These are phyloP conservation scores for Sarcophaga bullata DNA, from an alignment of 1,140 invertebrate genomes.

Conservation along the genomic window DNA sequence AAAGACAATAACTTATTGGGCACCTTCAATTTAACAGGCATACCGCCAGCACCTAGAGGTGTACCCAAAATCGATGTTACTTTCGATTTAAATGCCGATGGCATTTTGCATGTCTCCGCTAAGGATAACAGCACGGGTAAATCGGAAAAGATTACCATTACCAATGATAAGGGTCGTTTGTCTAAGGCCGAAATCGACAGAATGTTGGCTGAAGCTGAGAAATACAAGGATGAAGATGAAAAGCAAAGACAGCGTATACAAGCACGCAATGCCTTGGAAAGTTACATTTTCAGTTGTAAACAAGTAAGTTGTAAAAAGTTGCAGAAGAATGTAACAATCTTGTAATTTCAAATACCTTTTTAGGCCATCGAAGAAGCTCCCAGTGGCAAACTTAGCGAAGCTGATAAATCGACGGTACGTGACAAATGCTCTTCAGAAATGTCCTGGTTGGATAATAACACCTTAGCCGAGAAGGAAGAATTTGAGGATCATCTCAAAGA, in stretches of 20 bases:
- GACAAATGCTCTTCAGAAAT: slow-evolving; percentile 70
- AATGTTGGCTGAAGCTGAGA: slow-evolving; percentile 86
- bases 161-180: slow-evolving; percentile 92
- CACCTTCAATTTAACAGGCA: slow-evolving; percentile 79
- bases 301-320: slow-evolving; percentile 60
- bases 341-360: background rate
- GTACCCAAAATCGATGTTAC: slow-evolving; percentile 74
- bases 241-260: slow-evolving; percentile 73
- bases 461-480: slow-evolving; percentile 80
- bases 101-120: slow-evolving; percentile 83
- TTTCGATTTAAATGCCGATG: slow-evolving; percentile 84
- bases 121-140: slow-evolving; percentile 81
- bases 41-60: slow-evolving; percentile 75
- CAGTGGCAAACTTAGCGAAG: slow-evolving; percentile 70
- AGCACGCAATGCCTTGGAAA: slow-evolving; percentile 84
- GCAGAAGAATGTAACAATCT: too few species aligned
- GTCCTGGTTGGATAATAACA: slow-evolving; percentile 71
- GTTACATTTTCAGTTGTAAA: slow-evolving; percentile 85
- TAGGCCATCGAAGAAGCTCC: slow-evolving; percentile 75
- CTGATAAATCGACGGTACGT: slow-evolving; percentile 72
- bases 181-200: slow-evolving; percentile 91
- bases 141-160: slow-evolving; percentile 84
- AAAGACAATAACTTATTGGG: slow-evolving; percentile 84
- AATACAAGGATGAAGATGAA: slow-evolving; percentile 76
- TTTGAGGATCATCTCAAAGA: slow-evolving; percentile 80